Conservation (phyloP, 2,797 vertebrate species). For the Brachyalestes nurse region DNA sequence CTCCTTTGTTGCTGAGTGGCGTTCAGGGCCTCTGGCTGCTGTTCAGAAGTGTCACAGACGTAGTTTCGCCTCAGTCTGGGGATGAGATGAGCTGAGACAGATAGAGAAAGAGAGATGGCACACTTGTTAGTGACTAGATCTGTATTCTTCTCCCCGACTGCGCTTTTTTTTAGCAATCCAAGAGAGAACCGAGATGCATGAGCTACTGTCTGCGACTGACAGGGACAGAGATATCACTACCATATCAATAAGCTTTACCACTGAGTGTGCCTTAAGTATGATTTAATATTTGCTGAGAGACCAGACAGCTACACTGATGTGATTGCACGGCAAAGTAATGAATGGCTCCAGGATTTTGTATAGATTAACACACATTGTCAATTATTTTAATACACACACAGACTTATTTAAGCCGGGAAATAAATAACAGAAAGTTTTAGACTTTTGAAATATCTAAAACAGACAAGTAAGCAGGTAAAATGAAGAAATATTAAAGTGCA, state of each 20-base stretch:
- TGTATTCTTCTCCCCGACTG: constrained; percentile 32
- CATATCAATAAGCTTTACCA: constrained; percentile 41
- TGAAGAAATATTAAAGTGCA: too few species aligned
- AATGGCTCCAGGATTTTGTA: not conserved
- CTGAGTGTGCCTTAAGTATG: constrained; percentile 36
- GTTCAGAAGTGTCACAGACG: constrained; percentile 35
- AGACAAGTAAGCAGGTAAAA: too few species aligned
- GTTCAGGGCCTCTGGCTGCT: constrained; percentile 28
- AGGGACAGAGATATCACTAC: constrained; percentile 40
- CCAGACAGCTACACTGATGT: constrained; percentile 35
- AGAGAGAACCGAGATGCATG: constrained; percentile 23
- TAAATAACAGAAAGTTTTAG: too few species aligned
- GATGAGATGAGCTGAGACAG: constrained; percentile 24
- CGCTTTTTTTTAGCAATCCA: constrained; percentile 29
- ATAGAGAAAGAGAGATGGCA: constrained; percentile 26
- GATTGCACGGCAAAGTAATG: constrained; percentile 41
- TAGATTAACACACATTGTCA: not conserved
- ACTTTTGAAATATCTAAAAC: too few species aligned
- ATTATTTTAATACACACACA: not conserved
- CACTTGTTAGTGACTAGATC: constrained; percentile 41
- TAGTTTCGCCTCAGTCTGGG: constrained; percentile 28
- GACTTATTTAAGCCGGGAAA: not conserved
- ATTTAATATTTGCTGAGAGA: constrained; percentile 39
- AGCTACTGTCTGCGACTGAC: constrained; percentile 24
- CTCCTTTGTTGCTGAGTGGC: constrained; percentile 37